Percentiles rank a stretch among this genome's conserved stretches.
These are phyloP conservation scores for Enoplosus armatus DNA, from an alignment of 2,797 vertebrate species.

Conservation along the genomic window DNA sequence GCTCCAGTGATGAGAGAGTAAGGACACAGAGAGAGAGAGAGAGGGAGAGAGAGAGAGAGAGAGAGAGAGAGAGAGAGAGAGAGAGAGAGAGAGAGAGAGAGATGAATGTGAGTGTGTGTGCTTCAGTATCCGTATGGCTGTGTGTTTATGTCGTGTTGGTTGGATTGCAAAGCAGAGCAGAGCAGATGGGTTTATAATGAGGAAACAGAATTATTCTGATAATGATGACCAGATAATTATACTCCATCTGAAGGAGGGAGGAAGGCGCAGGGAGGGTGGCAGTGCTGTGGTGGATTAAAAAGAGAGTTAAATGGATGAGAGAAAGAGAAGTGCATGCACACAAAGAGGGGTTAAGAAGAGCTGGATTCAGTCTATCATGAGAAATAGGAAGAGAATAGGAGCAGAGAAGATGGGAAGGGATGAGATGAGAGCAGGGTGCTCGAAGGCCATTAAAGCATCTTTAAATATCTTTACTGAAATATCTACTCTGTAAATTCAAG, in stretches of 20 bases:
- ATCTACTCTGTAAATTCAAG: background rate
- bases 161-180: slow-evolving; percentile 58
- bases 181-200: slow-evolving; percentile 75
- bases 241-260: slow-evolving; percentile 55
- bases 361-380: slow-evolving; percentile 23
- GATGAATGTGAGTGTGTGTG: slow-evolving; percentile 1
- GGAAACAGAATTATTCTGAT: slow-evolving; percentile 73
- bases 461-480: slow-evolving; percentile 35
- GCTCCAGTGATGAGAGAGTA: slow-evolving; percentile 58
- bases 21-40: slow-evolving; percentile 18
- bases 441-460: slow-evolving; percentile 22
- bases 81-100: background rate
- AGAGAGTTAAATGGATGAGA: slow-evolving; percentile 28
- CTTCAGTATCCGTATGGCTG: slow-evolving; percentile 29
- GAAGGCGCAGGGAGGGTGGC: background rate
- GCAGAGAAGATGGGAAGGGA: slow-evolving; percentile 17
- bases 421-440: slow-evolving; percentile 16
- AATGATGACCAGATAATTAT: slow-evolving; percentile 77
- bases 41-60: slow-evolving; percentile 1
- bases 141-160: slow-evolving; percentile 45
- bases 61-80: background rate
- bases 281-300: slow-evolving; percentile 37
- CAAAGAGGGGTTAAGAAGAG: slow-evolving; percentile 30
- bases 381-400: background rate
- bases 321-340: slow-evolving; percentile 28